Percentiles rank a stretch among this genome's conserved stretches.
These are phyloP conservation scores for Gymnopithys bicolor DNA, from an alignment of 2,797 vertebrate genomes.

Conservation along the genomic window DNA sequence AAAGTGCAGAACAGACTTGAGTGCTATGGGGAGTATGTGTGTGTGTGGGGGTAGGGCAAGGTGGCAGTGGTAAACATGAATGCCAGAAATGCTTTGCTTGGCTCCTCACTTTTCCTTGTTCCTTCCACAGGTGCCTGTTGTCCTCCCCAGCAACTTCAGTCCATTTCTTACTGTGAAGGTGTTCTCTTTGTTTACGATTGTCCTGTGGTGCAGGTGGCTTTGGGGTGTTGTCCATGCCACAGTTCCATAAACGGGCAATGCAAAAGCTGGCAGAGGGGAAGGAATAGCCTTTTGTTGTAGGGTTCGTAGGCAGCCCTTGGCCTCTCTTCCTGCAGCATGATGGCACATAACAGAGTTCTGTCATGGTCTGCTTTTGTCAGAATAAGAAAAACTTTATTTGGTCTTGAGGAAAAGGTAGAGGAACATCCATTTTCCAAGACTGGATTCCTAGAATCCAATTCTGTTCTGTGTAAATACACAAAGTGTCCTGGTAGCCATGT, in stretches of 20 bases:
- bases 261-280: not conserved
- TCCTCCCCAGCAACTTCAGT: not conserved
- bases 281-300: not conserved
- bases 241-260: not conserved
- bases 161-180: not conserved
- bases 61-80: not conserved
- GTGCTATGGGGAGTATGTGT: not conserved
- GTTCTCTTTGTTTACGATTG: not conserved
- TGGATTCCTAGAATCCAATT: not conserved
- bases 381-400: not conserved
- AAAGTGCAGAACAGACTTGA: not conserved
- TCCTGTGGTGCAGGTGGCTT: not conserved
- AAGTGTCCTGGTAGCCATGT: not conserved
- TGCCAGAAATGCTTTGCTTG: not conserved
- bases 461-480: not conserved
- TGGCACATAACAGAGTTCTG: not conserved
- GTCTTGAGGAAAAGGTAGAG: not conserved
- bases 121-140: not conserved
- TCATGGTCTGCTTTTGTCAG: not conserved
- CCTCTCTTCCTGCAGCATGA: not conserved
- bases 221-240: not conserved
- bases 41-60: not conserved
- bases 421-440: not conserved
- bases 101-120: not conserved
- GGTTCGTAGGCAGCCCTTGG: not conserved